These are phyloP conservation scores for Anoplopoma fimbria DNA, from an alignment of 2,113 vertebrate genomes.

Conservation along the genomic window DNA sequence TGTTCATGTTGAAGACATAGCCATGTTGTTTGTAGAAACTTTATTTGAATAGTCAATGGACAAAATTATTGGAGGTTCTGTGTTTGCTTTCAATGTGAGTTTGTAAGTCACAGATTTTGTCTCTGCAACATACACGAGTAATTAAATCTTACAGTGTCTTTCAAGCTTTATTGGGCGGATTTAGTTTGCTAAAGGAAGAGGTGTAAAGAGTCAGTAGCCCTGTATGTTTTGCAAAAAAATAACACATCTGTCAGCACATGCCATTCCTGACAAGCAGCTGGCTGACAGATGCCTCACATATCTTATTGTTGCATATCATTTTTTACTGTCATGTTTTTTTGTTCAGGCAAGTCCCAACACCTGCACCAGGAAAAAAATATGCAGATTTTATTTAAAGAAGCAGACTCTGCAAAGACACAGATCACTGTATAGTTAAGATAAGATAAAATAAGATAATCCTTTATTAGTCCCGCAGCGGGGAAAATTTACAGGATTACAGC, in stretches of 20 bases:
- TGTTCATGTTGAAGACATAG: no score
- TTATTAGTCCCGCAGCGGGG: no score
- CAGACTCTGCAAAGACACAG: not conserved
- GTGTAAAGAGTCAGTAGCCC: not conserved
- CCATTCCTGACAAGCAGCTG: slow-evolving; percentile 51
- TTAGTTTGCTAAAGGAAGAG: not conserved
- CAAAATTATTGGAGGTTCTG: no score
- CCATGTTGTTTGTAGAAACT: no score
- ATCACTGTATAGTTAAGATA: no score
- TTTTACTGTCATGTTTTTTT: slow-evolving; percentile 20
- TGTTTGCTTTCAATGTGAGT: no score
- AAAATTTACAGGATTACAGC: no score
- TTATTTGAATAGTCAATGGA: no score
- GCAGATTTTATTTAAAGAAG: not conserved
- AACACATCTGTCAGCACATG: slow-evolving; percentile 15
- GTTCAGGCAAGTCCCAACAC: slow-evolving; percentile 7
- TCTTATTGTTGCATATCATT: not conserved
- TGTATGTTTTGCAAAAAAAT: slow-evolving; percentile 2
- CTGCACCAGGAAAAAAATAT: not conserved
- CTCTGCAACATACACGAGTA: no score
- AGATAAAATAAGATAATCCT: no score
- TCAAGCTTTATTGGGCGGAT: not conserved
- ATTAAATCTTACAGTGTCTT: no score
- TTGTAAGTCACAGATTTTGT: no score
- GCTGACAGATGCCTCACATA: slow-evolving; percentile 25